Base-by-base conservation (phyloP, 2,797 vertebrate genomes). In the Anniella stebbinsi region DNA sequence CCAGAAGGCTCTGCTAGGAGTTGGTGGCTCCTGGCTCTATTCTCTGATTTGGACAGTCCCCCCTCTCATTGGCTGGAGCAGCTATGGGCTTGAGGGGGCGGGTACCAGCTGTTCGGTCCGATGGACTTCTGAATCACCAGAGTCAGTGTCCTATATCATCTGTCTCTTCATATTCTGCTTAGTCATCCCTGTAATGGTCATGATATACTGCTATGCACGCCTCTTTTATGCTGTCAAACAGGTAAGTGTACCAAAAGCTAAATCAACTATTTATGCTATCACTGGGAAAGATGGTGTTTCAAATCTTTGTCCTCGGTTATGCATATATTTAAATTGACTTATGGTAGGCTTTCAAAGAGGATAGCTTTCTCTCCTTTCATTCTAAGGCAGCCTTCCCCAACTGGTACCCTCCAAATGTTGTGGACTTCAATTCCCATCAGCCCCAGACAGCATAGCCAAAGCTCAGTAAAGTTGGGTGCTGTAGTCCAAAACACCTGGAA, bases 131-230 rank as follows among this genome's bases (percentile, higher is more conserved):
- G 97, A 95, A 51, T 97, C 98, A 0, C 67, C 95, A 0, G 90
- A 98, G 94, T 98, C 98, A 0, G 97, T 97, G 0, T 97, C 98
- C 92, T 99, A 98, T 92, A 98, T 99, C 96, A 97, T 98, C 97
- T 98, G 98, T 87, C 98, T 99, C 72, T 98, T 99, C 94, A 95
- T 97, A 91, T 98, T 99, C 97, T 99, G 98, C 95, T 92, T 99
- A 95, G 98, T 94, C 8, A 92, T 98, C 13, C 98, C 98, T 0
- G 95, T 99, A 81, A 69, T 97, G 91, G 95, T 98, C 69, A 99
- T 99, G 98, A 86, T 98, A 93, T 99, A 98, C 97, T 98, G 98
- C 97, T 98, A 98, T 0, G 92, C 97, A 84, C 96, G 98, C 73
- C 97, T 99, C 87, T 96, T 98, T 5, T 97, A 97, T 63, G 97